Conservation (phyloP, 2,113 vertebrate species). For the Orthonyx spaldingii region DNA sequence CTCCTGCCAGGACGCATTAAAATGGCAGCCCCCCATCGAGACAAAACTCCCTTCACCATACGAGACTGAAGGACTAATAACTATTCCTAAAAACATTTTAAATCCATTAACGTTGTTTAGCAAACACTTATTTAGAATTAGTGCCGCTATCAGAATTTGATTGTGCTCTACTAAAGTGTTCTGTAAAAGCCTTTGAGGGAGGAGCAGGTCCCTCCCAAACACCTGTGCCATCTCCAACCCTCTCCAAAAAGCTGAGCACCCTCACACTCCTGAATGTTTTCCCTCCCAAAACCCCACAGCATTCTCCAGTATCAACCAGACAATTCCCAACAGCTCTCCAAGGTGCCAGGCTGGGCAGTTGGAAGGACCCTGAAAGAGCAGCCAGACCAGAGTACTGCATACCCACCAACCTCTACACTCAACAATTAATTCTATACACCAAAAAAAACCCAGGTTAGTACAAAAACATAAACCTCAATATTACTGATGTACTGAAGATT, state of each 20-base stretch:
- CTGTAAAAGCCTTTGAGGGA: not conserved
- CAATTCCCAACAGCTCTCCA: not conserved
- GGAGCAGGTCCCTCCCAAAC: not conserved
- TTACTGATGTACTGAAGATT: not conserved
- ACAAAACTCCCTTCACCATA: slow-evolving; percentile 25
- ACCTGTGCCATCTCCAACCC: not conserved
- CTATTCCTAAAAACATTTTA: slow-evolving; percentile 44
- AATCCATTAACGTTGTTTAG: slow-evolving; percentile 48
- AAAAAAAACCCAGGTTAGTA: not conserved
- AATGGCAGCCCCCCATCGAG: slow-evolving; percentile 40
- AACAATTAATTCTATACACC: not conserved
- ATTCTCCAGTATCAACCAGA: not conserved
- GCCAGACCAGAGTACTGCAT: not conserved
- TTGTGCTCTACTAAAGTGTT: not conserved
- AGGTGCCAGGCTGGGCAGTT: not conserved
- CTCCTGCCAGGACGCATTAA: slow-evolving; percentile 58
- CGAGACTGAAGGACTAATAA: slow-evolving; percentile 29
- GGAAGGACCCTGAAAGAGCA: not conserved
- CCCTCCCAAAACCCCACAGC: not conserved
- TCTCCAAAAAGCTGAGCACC: not conserved
- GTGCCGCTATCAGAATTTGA: not conserved
- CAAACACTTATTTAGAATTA: slow-evolving; percentile 58
- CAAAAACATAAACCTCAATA: not conserved
- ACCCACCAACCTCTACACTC: not conserved
- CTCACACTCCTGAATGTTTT: fast-evolving